Conservation (phyloP, 2,888 invertebrate species). For the Caenorhabditis becei region DNA sequence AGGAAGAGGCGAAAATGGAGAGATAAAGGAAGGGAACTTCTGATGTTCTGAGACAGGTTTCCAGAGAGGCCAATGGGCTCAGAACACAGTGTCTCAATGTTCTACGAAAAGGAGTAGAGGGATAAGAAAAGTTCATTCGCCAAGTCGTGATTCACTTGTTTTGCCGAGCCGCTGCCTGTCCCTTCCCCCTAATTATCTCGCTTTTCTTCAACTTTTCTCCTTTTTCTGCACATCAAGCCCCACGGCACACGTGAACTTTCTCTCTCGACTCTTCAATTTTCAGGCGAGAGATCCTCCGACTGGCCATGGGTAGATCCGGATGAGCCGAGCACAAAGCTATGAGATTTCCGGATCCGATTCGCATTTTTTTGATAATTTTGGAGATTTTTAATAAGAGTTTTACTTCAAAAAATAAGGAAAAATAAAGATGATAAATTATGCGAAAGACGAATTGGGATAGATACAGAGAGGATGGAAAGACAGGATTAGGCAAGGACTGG, state of each 20-base stretch:
- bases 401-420: conserved; percentile 3
- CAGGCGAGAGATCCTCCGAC: conserved; percentile 60
- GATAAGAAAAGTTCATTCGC: conserved; percentile 23
- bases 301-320: conserved; percentile 78
- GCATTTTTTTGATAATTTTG: neutral
- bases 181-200: conserved; percentile 24
- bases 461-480: neutral
- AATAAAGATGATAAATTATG: conserved; percentile 30
- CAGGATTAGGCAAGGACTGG: conserved; percentile 16
- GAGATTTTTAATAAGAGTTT: neutral
- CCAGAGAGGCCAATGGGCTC: neutral
- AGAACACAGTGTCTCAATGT: neutral
- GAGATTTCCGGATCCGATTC: conserved; percentile 15
- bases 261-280: conserved; percentile 6
- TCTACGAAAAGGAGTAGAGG: conserved; percentile 1
- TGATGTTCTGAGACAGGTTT: neutral
- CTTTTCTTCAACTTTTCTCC: conserved; percentile 11
- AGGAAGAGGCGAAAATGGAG: neutral
- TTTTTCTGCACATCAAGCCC: conserved; percentile 10
- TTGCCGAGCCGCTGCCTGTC: neutral
- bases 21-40: neutral
- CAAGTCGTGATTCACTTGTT: conserved; percentile 22
- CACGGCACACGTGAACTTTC: neutral
- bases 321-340: conserved; percentile 76
- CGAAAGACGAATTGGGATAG: conserved; percentile 26